These are phyloP conservation scores for Carcinoscorpius rotundicauda DNA, from an alignment of 1,140 invertebrate genomes.

Conservation along the genomic window DNA sequence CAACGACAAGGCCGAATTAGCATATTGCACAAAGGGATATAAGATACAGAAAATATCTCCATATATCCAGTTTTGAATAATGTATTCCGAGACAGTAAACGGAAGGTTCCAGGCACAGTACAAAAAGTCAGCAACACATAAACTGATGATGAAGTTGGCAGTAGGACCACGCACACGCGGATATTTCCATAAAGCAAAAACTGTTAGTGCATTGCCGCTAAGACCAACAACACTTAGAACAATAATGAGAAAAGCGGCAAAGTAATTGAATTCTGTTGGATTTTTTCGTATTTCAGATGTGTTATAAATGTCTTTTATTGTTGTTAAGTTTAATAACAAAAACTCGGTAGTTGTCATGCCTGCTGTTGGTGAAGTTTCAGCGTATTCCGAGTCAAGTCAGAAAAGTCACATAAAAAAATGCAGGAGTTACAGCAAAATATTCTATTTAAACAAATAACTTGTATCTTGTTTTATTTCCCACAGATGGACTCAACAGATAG, in stretches of 20 bases:
- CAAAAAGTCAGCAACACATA: constrained; percentile 69
- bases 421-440: no score
- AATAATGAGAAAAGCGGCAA: constrained; percentile 6
- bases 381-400: no score
- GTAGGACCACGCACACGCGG: constrained; percentile 46
- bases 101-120: constrained; percentile 73
- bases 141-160: constrained; percentile 70
- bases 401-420: no score
- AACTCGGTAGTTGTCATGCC: no score
- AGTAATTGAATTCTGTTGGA: not conserved
- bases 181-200: constrained; percentile 9
- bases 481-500: no score
- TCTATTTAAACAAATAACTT: no score
- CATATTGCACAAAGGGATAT: constrained; percentile 78
- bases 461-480: no score
- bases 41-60: constrained; percentile 60
- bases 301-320: no score
- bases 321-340: no score
- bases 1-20: constrained; percentile 71
- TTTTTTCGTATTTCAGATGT: no score
- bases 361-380: no score
- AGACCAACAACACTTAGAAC: constrained; percentile 13
- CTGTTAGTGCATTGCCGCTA: constrained; percentile 14
- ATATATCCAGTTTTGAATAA: constrained; percentile 50
- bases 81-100: constrained; percentile 2